Base-by-base conservation (phyloP, 2,113 vertebrate genomes). In the Nansenia antarctica region DNA sequence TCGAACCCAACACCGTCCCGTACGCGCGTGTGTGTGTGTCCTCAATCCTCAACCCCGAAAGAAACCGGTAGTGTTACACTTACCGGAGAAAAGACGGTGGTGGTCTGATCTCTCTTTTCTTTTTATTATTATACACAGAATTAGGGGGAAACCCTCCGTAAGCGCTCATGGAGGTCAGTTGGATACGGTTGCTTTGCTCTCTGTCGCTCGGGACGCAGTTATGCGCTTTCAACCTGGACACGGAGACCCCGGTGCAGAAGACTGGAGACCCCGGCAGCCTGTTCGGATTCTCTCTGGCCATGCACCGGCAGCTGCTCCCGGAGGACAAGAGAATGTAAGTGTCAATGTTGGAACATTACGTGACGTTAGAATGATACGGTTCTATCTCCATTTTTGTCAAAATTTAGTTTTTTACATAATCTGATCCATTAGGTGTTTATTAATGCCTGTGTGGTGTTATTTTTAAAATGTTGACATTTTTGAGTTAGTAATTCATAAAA, bases 271-370 rank as follows among this genome's bases (percentile, higher is more conserved):
- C 74, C 0, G 91, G 86, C 66, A 97, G 93, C 72, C 87, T 96
- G 73, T 99, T 99, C 90, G 96, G 97, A 59, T 98, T 98, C 89
- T 97, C 97, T 5, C 80, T 98, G 57, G 95, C 95, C 76, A 92
- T 99, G 95, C 97, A 99, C 87, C 54, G 91, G 82, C 96, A 98
- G 85, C 89, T 96, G 5, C 0, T 65, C 0, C 96, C 97, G 1
- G 6, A 35, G 81, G 92, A 95, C 29, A 92, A 86, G 85, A 90
- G 84, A 76, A 89, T 96, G 97, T 99, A 90, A 98, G 97, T 58
- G 1, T 30, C 55, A 20, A 14, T 24, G 34, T 29, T 30, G 24
- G 18, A 54, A 22, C n/a, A n/a, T n/a, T n/a, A n/a, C n/a, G n/a
- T n/a, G n/a, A n/a, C n/a, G n/a, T n/a, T n/a, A n/a, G n/a, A n/a